Evolutionary conservation across 2,888 invertebrate species (phyloP).

Genomic region (Balanococcus diminutus): DNA sequence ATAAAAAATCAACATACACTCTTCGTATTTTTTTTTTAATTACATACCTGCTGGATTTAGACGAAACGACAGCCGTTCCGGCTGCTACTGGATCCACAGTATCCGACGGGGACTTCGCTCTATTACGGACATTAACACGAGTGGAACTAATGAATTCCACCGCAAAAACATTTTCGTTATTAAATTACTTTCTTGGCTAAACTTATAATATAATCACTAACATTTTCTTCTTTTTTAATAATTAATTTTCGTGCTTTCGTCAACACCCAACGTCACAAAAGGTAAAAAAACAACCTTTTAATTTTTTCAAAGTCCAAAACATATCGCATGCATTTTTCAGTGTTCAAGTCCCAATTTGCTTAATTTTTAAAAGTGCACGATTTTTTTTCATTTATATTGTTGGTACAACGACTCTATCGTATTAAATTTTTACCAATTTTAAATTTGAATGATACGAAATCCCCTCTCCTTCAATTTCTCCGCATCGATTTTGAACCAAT

Average conservation of each 20-base stretch:
- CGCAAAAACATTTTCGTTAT: slow-evolving; percentile 49
- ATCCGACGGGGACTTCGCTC: slow-evolving; percentile 70
- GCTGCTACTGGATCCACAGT: slow-evolving; percentile 60
- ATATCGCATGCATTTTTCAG: background rate
- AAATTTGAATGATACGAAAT: background rate
- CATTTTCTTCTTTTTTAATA: background rate
- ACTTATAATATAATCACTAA: background rate
- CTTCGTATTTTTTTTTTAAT: background rate
- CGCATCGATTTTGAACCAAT: background rate
- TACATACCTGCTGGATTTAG: slow-evolving; percentile 65
- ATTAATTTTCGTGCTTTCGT: slow-evolving; percentile 7
- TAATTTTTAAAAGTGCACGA: background rate
- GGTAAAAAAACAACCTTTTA: background rate
- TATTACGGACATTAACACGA: slow-evolving; percentile 59
- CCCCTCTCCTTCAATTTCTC: background rate
- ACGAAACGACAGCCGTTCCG: slow-evolving; percentile 62
- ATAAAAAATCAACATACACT: background rate
- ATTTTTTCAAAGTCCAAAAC: background rate
- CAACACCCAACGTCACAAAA: background rate
- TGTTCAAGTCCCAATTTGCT: background rate
- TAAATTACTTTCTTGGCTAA: background rate
- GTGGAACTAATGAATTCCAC: slow-evolving; percentile 59
- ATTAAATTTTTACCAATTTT: background rate
- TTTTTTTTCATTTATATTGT: background rate
- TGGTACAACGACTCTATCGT: background rate